These are phyloP conservation scores for Coleophora deauratella DNA, from an alignment of 2,888 invertebrate species.

Conservation along the genomic window DNA sequence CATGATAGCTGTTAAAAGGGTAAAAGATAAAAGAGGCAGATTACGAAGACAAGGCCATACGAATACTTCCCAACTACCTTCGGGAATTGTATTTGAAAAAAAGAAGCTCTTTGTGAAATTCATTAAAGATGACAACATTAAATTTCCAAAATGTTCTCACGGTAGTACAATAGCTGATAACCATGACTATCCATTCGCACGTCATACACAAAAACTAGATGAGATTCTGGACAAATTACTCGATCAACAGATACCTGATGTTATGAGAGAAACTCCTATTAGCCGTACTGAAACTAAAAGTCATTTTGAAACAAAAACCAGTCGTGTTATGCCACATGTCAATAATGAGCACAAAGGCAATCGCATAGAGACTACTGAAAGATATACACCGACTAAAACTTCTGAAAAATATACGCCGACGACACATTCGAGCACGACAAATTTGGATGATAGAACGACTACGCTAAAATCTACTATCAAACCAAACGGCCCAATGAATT, in stretches of 20 bases:
- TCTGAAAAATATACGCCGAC: too few relatives aligned
- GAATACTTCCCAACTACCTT: constrained; percentile 17
- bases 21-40: constrained; percentile 9
- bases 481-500: constrained; percentile 2
- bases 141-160: constrained; percentile 45
- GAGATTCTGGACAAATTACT: constrained; percentile 35
- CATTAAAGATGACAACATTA: constrained; percentile 17
- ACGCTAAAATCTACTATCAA: too few relatives aligned
- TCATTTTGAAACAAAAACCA: too few relatives aligned
- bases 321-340: too few relatives aligned
- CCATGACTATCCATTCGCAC: constrained; percentile 46
- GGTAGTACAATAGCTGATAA: constrained; percentile 3
- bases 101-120: constrained; percentile 38
- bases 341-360: too few relatives aligned
- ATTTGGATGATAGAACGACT: too few relatives aligned
- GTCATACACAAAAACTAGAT: constrained; percentile 44
- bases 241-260: constrained; percentile 30
- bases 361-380: too few relatives aligned
- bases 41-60: constrained; percentile 17
- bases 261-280: constrained; percentile 23
- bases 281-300: too few relatives aligned
- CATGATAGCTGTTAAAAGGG: neutral
- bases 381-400: too few relatives aligned
- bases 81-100: constrained; percentile 36
- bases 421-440: too few relatives aligned